Evolutionary conservation across 2,888 invertebrate species (phyloP), one percentile per base, ranked within the genome.

Genomic region (Liposcelis brunnea): DNA sequence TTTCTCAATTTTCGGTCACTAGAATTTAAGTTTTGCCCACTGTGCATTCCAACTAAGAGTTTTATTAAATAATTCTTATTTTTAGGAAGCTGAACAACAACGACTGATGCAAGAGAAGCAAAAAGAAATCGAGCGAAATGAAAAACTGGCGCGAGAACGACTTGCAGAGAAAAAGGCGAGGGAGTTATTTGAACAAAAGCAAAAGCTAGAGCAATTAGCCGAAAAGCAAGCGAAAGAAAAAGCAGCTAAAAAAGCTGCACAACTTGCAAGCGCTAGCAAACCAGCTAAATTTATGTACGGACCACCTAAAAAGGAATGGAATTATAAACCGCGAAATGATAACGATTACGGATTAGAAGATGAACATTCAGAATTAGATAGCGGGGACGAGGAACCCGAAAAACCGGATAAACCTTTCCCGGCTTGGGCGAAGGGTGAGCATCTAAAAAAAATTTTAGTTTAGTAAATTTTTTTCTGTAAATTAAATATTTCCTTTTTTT

Each of bases 281-380:
- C 35, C 5, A 10, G 10, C 7, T 15, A 40, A 12, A 5, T 18
- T 3, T 5, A 18, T 18, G 16, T 10, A 6, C 11, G 6, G 6
- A 7, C 35, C 35, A 15, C 6, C 16, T 4, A 15, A 10, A 7
- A 35, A 35, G 10, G 35, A 16, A 5, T n/a, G 19, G 26, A 26
- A 26, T 12, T 40, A 40, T 19, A 14, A 18, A 21, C 40, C 40
- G 16, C 3, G 19, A n/a, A 40, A 40, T 40, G 40, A 40, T 5
- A 40, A 40, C 19, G 40, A 40, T 19, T 19, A 19, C 18, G 40
- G 40, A 16, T 21, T 40, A 11, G 40, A 40, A 40, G 40, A 40
- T 19, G 40, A 40, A 19, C 7, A 40, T 40, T 40, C 40, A 6
- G 40, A 40, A 40, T 4, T 26, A 6, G 19, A 18, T 16, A 40